Evolutionary conservation across 2,113 vertebrate genomes (phyloP).

Genomic region (Antidorcas marsupialis): DNA sequence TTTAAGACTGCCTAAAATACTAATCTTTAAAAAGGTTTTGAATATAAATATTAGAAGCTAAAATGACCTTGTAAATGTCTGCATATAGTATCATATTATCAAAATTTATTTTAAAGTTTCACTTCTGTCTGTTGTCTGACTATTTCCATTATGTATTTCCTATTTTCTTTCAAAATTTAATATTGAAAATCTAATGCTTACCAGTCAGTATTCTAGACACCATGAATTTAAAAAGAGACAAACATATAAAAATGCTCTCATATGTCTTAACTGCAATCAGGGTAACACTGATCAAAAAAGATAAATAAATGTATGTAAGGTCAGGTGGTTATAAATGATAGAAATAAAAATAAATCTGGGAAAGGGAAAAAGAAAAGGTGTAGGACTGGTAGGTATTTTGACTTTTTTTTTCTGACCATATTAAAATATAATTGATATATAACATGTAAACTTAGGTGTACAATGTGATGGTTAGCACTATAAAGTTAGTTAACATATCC

Average conservation of each 20-base stretch:
- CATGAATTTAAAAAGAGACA: background rate
- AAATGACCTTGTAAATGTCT: background rate
- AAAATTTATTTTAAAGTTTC: background rate
- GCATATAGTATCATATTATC: background rate
- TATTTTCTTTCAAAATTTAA: background rate
- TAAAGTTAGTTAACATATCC: background rate
- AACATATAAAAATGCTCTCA: background rate
- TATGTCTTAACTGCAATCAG: background rate
- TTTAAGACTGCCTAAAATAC: background rate
- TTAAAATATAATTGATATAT: background rate
- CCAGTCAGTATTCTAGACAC: background rate
- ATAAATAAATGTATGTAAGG: background rate
- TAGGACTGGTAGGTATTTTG: background rate
- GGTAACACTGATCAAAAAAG: background rate
- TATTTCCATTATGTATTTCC: background rate
- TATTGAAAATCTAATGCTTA: background rate
- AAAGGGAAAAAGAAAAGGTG: background rate
- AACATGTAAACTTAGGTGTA: background rate
- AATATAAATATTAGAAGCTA: background rate
- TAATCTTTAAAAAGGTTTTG: background rate
- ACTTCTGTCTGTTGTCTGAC: background rate
- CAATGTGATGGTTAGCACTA: background rate
- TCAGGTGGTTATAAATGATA: background rate
- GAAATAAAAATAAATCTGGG: background rate
- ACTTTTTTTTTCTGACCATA: background rate